phyloP scores from a whole-genome alignment of 2,113 vertebrate species.

The Nyctereutes procyonoides region DNA sequence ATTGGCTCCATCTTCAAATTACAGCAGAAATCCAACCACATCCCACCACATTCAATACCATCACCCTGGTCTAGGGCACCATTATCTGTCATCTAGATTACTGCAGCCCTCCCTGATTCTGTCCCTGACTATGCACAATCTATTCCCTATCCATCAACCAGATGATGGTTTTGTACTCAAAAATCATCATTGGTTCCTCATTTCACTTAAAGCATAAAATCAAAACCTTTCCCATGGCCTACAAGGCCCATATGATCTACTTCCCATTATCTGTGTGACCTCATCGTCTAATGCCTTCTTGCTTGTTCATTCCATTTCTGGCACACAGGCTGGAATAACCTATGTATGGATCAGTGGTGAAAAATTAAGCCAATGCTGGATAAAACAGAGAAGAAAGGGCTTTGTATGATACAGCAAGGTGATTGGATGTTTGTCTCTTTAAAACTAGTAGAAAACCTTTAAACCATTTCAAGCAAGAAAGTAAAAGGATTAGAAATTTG shows the following conservation, averaged over 20 bases:
- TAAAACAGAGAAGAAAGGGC: not conserved
- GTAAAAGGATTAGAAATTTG: not conserved
- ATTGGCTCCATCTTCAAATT: not conserved
- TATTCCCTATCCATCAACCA: not conserved
- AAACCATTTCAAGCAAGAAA: not conserved
- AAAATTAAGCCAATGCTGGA: not conserved
- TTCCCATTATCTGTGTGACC: not conserved
- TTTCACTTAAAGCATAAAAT: not conserved
- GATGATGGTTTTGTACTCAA: not conserved
- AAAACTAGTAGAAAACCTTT: not conserved
- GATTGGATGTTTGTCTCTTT: not conserved
- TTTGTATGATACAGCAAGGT: not conserved
- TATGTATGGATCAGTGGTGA: not conserved
- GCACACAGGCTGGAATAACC: not conserved
- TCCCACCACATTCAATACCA: not conserved
- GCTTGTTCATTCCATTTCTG: not conserved
- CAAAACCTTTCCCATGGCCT: not conserved
- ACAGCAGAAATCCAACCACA: not conserved
- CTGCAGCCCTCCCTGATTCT: not conserved
- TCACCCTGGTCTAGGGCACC: not conserved
- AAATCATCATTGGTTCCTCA: not conserved
- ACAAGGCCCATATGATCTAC: not conserved
- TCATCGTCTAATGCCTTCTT: not conserved
- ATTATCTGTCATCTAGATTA: not conserved
- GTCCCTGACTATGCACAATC: not conserved